Base-by-base conservation (phyloP, 1,140 invertebrate species). In the Sesamia nonagrioides region DNA sequence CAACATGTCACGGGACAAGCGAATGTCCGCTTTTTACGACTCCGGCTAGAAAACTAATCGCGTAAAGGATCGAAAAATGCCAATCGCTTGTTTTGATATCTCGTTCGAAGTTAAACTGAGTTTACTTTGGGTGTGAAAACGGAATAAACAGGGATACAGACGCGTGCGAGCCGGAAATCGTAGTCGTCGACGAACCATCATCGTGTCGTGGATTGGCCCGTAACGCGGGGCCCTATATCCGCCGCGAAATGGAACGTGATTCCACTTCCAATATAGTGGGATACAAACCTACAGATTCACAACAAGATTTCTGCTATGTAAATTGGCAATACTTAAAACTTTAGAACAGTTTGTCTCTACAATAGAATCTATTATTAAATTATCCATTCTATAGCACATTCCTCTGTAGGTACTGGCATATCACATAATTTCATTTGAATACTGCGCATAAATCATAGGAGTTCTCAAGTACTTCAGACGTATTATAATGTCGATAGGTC, bases 241-340 rank as follows among this genome's bases (percentile, higher is more conserved):
- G 91, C 85, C 88, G 86, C 90, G 89, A 89, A 93, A 93, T 93
- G 88, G 87, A 90, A 91, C 88, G 91, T 91, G 90, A 87, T 87
- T 90, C 85, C 84, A 91, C 85, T 90, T 84, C 85, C 83, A 84
- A 88, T 86, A 84, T 72, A 72, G 63, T 58, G 40, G 52, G 81
- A 83, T 77, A 75, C 77, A 56, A 27, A 40, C 73, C 72, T 72
- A 58, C 66, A 42, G 27, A 69, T 15, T 50, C 68, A 17, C 13
- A 61, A 15, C 37, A 75, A 60, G 18, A 48, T 35, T 48, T 35
- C 7, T 35, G 9, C 56, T 11, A 45, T 50, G 37, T 0, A 11
- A 74, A 54, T 58, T 71, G 45, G 54, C 35, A 42, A 54, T 72
- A 33, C 33, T 63, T 37, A 63, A 63, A 54, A 72, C n/a, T 18